A percentile compares a stretch with the other conserved stretches of the same genome.
phyloP scores from a whole-genome alignment of 2,888 invertebrate genomes.

The Lepidonotus clava region DNA sequence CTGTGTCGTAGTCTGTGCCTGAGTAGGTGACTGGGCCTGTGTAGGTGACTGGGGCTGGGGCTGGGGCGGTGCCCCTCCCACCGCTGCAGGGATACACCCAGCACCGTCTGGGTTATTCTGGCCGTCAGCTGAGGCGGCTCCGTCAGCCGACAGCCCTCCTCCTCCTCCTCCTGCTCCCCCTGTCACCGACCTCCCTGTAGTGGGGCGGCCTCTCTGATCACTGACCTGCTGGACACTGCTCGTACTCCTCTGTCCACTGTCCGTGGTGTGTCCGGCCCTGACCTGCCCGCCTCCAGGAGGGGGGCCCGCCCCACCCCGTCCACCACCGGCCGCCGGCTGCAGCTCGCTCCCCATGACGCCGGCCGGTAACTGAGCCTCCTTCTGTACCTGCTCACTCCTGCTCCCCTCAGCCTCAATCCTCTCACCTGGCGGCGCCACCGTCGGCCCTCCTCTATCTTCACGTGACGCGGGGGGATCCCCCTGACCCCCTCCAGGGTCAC shows the following conservation, averaged over 20 bases:
- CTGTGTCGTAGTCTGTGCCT: no score
- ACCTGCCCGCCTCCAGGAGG: no score
- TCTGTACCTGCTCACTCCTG: background rate
- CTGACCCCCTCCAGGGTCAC: background rate
- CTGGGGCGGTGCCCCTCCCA: no score
- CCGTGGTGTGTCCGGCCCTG: background rate
- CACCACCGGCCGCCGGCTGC: no score
- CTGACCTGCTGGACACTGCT: background rate
- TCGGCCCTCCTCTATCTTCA: background rate
- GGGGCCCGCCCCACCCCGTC: no score
- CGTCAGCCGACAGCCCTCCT: background rate
- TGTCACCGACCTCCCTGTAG: background rate
- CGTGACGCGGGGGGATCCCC: background rate
- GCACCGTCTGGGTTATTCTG: no score
- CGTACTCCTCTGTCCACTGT: background rate
- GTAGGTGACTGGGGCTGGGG: no score
- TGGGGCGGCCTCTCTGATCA: background rate
- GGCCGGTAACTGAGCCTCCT: conserved; percentile 6
- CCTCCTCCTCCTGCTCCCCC: background rate
- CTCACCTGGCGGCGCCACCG: background rate
- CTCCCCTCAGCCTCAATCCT: background rate
- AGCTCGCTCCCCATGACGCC: background rate
- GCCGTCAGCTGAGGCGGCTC: background rate
- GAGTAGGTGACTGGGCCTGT: no score
- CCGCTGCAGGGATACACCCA: no score